Conservation (phyloP, 2,888 invertebrate species). For the Agrotis ipsilon region DNA sequence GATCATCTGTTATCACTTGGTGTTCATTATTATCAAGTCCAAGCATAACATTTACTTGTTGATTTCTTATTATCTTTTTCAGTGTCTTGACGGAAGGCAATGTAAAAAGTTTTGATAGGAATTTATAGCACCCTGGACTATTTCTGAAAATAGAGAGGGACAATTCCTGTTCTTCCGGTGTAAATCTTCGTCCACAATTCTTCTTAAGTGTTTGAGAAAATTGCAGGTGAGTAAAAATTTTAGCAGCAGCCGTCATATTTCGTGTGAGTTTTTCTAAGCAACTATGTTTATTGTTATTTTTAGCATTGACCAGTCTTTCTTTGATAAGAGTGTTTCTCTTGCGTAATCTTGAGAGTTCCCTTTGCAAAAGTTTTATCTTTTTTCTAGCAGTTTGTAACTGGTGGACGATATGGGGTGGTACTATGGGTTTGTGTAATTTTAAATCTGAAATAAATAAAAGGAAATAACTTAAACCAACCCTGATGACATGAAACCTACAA, state of each 20-base stretch:
- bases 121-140: slow-evolving; percentile 5
- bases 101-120: slow-evolving; percentile 9
- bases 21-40: background rate
- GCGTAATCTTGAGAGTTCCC: slow-evolving; percentile 10
- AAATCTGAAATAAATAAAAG: slow-evolving; percentile 1
- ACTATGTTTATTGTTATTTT: slow-evolving; percentile 13
- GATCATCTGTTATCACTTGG: too few species aligned
- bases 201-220: background rate
- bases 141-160: background rate
- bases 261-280: slow-evolving; percentile 8
- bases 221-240: slow-evolving; percentile 14
- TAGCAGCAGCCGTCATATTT: slow-evolving; percentile 11
- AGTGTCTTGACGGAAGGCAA: slow-evolving; percentile 4
- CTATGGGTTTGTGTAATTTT: background rate
- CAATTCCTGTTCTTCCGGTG: background rate
- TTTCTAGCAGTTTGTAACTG: slow-evolving; percentile 11
- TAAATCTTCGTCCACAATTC: slow-evolving; percentile 5
- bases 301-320: background rate
- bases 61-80: background rate
- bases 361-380: background rate
- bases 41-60: background rate
- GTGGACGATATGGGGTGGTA: background rate
- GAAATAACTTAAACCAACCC: too few species aligned
- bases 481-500: background rate
- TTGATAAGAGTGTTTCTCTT: background rate